These are phyloP conservation scores for Telenomus remus DNA, from an alignment of 1,140 invertebrate genomes.

Conservation along the genomic window DNA sequence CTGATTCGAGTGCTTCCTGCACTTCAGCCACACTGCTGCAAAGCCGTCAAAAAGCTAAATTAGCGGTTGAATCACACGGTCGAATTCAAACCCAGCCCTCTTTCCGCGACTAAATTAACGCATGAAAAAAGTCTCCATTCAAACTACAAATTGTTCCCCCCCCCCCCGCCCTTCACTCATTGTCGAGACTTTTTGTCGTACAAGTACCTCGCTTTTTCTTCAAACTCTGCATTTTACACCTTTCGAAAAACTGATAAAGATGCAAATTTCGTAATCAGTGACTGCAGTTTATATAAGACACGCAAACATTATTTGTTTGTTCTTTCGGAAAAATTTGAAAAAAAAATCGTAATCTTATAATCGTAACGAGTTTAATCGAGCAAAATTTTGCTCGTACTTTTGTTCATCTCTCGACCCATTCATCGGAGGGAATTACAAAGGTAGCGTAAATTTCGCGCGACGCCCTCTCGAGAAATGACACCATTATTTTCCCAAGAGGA, in stretches of 20 bases:
- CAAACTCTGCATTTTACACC: too few species aligned
- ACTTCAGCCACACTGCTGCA: conserved; percentile 35
- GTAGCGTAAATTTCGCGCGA: conserved; percentile 48
- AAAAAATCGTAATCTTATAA: too few species aligned
- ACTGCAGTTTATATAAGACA: too few species aligned
- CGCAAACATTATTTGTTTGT: too few species aligned
- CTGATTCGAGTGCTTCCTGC: conserved; percentile 50
- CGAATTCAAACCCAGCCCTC: conserved; percentile 34
- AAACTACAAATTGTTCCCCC: neutral
- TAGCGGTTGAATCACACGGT: conserved; percentile 47
- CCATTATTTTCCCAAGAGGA: conserved; percentile 47
- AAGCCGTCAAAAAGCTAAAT: conserved; percentile 44
- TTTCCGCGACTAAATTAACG: conserved; percentile 12
- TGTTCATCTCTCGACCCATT: conserved; percentile 14
- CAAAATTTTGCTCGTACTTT: conserved; percentile 7
- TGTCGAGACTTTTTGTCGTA: too few species aligned
- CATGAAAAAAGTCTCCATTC: neutral
- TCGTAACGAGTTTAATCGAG: neutral
- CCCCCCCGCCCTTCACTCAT: too few species aligned
- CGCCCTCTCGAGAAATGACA: conserved; percentile 38
- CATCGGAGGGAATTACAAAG: conserved; percentile 36
- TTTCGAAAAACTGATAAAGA: too few species aligned
- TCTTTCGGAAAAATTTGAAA: too few species aligned
- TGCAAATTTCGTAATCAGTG: too few species aligned
- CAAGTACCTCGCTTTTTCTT: too few species aligned